phyloP scores from a whole-genome alignment of 1,140 invertebrate species.

The Eriosoma lanigerum region DNA sequence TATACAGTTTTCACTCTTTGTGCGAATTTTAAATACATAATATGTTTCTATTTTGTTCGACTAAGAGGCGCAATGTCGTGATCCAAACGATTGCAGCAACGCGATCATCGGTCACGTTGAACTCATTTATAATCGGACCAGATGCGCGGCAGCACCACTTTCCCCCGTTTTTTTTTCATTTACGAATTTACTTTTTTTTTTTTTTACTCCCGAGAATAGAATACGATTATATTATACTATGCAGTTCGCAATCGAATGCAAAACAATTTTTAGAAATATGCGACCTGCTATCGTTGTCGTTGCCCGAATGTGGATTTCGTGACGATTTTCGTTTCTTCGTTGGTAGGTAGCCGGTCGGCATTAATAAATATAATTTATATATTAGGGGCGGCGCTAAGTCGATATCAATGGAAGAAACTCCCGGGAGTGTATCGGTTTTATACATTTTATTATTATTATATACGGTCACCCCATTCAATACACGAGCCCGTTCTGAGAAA shows the following conservation, averaged over 20 bases:
- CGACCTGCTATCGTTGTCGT: too few relatives aligned
- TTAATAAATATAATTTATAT: neutral
- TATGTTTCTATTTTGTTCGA: neutral
- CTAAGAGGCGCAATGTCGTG: neutral
- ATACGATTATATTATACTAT: neutral
- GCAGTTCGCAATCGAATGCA: too few relatives aligned
- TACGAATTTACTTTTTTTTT: neutral
- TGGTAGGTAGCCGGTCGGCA: too few relatives aligned
- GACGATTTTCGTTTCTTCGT: neutral
- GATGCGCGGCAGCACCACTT: neutral
- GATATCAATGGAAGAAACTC: slow-evolving; percentile 34
- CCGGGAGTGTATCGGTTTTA: neutral
- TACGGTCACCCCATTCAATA: slow-evolving; percentile 23
- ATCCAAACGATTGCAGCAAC: neutral
- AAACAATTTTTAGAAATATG: too few relatives aligned
- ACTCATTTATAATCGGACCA: neutral
- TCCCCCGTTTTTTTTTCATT: neutral
- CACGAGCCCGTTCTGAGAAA: slow-evolving; percentile 16
- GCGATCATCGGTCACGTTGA: neutral
- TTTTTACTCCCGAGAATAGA: neutral
- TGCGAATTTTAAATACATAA: neutral
- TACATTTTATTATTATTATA: slow-evolving; percentile 28
- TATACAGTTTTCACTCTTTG: neutral
- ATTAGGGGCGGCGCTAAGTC: slow-evolving; percentile 25
- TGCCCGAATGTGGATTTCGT: neutral